A percentile compares a stretch with the other conserved stretches of the same genome.
phyloP scores from a whole-genome alignment of 2,888 invertebrate species.

The Muscina levida region DNA sequence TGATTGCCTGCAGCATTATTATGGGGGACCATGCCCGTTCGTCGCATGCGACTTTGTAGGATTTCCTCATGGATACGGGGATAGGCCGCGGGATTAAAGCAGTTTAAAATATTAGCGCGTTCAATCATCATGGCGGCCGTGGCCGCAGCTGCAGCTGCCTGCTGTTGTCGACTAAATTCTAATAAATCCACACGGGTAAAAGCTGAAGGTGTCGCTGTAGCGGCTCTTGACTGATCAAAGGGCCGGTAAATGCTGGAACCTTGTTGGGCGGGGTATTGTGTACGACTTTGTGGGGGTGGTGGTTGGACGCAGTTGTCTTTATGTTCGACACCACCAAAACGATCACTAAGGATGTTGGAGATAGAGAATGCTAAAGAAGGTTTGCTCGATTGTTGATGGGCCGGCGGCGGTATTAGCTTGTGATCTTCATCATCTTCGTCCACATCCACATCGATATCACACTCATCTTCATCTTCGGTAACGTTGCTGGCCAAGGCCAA shows the following conservation, averaged over 20 bases:
- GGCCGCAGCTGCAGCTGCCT: slow-evolving; percentile 76
- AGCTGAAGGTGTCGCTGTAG: slow-evolving; percentile 75
- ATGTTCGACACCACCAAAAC: slow-evolving; percentile 73
- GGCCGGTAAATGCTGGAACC: slow-evolving; percentile 77
- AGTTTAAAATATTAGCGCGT: slow-evolving; percentile 78
- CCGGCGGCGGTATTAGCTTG: slow-evolving; percentile 74
- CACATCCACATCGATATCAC: slow-evolving; percentile 74
- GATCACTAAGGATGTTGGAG: slow-evolving; percentile 79
- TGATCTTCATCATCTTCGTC: slow-evolving; percentile 73
- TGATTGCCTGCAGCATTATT: slow-evolving; percentile 20
- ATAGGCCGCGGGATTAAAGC: slow-evolving; percentile 79
- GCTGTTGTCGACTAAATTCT: slow-evolving; percentile 78
- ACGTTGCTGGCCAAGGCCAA: slow-evolving; percentile 62
- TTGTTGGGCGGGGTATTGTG: slow-evolving; percentile 29
- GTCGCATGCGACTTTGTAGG: slow-evolving; percentile 76
- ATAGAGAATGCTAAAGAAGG: slow-evolving; percentile 79
- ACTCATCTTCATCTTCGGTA: slow-evolving; percentile 71
- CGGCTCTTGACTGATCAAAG: slow-evolving; percentile 73
- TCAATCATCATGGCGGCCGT: slow-evolving; percentile 79
- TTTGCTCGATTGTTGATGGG: slow-evolving; percentile 75
- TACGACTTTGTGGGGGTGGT: background rate
- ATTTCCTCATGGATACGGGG: slow-evolving; percentile 80
- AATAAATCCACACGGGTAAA: slow-evolving; percentile 78
- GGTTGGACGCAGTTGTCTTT: background rate
- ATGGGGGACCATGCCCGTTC: slow-evolving; percentile 66